Evolutionary conservation across 2,113 vertebrate species (phyloP), one percentile per base, ranked within the genome.

Genomic region (Marmota monax): DNA sequence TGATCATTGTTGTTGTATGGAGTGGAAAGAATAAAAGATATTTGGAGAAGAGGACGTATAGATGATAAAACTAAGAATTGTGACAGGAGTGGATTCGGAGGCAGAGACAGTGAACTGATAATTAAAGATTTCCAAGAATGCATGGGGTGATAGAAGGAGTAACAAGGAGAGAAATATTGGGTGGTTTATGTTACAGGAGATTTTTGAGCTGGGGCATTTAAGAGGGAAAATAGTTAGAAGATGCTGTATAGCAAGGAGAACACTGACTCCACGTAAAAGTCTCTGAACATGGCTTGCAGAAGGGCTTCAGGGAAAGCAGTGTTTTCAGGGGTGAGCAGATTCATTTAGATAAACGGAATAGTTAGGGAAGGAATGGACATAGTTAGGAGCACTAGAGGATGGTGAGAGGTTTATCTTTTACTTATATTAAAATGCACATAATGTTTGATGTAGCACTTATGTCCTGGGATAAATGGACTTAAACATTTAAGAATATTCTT

Each of bases 61-160:
- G 53, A 83, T 83, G 67, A 13, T 74, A n/a, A 23, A 80, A 73
- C 65, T 34, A 73, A 89, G 72, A 96, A 80, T 89, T 80, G 51
- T 39, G 65, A 42, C 58, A 88, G 27, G 65, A 45, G 7, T 63
- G 85, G 20, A 34, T 74, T 93, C 82, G 67, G 23, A 83, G 48
- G 84, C 56, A 73, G n/a, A 73, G 25, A 39, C 11, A 25, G 3
- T 25, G 53, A 78, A 45, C 56, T 74, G 51, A 73, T 89, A 63
- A 8, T 65, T 93, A 76, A 58, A 69, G 7, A 74, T 84, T 65
- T n/a, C 18, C 9, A 65, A 48, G 79, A 89, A 80, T 79, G 82
- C 37, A 9, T 58, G n/a, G 10, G 14, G 80, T 90, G 45, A 7
- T 90, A 80, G 18, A 58, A 61, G n/a, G 25, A 82, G 29, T 63